These are phyloP conservation scores for Astropecten irregularis DNA, from an alignment of 53 echinoderm and acorn worm genomes.

Conservation along the genomic window DNA sequence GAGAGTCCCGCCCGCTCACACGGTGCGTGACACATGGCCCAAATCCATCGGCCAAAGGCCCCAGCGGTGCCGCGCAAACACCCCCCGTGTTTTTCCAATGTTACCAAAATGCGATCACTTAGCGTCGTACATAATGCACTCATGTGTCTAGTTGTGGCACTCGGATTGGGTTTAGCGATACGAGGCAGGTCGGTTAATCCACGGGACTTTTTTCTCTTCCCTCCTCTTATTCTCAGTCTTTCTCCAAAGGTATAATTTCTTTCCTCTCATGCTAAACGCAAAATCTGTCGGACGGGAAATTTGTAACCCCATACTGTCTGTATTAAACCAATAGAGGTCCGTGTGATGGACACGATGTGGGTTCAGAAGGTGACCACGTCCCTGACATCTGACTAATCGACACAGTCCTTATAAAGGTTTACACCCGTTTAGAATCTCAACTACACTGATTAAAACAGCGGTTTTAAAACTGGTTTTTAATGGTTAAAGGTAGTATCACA, in stretches of 20 bases:
- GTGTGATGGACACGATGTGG: neutral
- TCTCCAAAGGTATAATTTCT: neutral
- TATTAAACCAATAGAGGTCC: neutral
- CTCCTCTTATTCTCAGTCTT: too few relatives aligned
- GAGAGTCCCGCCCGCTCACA: too few relatives aligned
- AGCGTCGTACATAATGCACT: conserved; percentile 28
- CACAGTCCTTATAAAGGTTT: too few relatives aligned
- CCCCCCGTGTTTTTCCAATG: neutral
- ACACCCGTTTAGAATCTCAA: too few relatives aligned
- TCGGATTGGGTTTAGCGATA: neutral
- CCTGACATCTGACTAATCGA: neutral
- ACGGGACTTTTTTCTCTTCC: neutral
- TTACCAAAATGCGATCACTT: conserved; percentile 47
- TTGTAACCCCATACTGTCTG: neutral
- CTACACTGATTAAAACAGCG: too few relatives aligned
- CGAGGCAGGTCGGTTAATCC: conserved; percentile 26
- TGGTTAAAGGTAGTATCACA: too few relatives aligned
- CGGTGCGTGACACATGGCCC: neutral
- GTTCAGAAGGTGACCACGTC: conserved; percentile 9
- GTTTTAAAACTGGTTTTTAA: too few relatives aligned
- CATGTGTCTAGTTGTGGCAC: neutral
- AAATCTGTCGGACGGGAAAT: neutral
- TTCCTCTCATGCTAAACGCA: neutral
- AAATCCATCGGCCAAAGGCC: neutral
- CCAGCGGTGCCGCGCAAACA: neutral